Evolutionary conservation across 2,888 invertebrate species (phyloP), one percentile per base, ranked within the genome.

Genomic region (Mamestra brassicae): DNA sequence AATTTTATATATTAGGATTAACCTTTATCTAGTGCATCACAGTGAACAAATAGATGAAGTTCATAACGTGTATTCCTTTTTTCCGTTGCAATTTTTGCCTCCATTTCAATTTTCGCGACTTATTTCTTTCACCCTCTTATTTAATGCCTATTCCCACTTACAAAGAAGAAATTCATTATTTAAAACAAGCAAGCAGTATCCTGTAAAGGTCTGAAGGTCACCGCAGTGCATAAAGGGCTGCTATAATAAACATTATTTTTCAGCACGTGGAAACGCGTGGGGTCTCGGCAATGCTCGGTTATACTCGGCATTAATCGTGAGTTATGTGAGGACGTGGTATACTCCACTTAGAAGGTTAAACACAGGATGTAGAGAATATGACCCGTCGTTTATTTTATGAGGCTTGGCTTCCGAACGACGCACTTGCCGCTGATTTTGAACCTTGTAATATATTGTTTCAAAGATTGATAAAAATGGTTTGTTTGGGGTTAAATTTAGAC

Each of bases 291-390:
- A 63, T 71, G 50, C 69, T 84, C 74, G 80, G 69, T 83, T 45
- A 80, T 70, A 55, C 71, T 81, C 85, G 70, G 77, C 62, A 65
- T 66, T 82, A 67, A 85, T 76, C 71, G 81, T 81, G 71, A 81
- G 38, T 76, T 85, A 82, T 72, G 47, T 62, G 85, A 60, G 69
- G 82, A 85, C 82, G 81, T 82, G 68, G 71, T 81, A 52, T 71
- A 69, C 71, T 66, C 69, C 81, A 76, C 85, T 84, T 71, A 84
- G 77, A 62, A 71, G 82, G 85, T 81, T 81, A 81, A 84, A 84
- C 50, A 71, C 82, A 71, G 81, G 82, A 85, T 81, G 81, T 68
- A 58, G 62, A 71, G 71, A 68, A 63, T 80, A 74, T 83, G 71
- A 80, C 76, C 76, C 55, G 58, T 42, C 62, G 55, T 85, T 78